Evolutionary conservation across 2,797 vertebrate genomes (phyloP), one percentile per base, ranked within the genome.

Genomic region (Acrossocheilus fasciatus): DNA sequence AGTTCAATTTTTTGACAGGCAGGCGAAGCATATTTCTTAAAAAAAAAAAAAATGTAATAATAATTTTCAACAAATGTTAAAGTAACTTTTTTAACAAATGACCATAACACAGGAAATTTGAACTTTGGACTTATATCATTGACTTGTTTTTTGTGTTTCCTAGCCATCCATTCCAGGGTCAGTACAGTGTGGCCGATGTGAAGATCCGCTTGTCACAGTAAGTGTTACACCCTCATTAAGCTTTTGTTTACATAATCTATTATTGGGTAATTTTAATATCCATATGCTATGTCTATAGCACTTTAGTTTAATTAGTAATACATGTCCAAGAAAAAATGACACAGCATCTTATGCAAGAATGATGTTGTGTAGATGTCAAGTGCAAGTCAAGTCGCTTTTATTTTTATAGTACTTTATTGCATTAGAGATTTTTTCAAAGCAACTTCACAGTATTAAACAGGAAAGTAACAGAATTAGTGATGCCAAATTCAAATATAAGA

Each of bases 111-210:
- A 54, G 30, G 12, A 57, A 76, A 57, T 8, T 6, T 5, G 0
- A 41, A 26, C 0, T 47, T 80, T 80, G 14, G 36, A 9, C 26
- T 50, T 14, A 34, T 7, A 77, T 54, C 20, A 43, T 4, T 91
- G 88, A 91, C 54, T 54, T 8, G 52, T 20, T 54, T 93, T 23
- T 80, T 81, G n/a, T 82, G 41, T 59, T 47, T 62, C 36, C 12
- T 73, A 99, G 98, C 82, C 98, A 99, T 84, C 98, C 98, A 4
- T 99, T 99, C 92, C 98, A 99, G 91, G 98, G 98, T 50, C 97
- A 99, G 90, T 99, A 99, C 93, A 98, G 97, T 0, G 98, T 99
- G 4, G 94, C 97, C 0, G 98, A 99, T 68, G 96, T 99, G 81
- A 99, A 98, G 88, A 94, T 99, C 75, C 95, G 98, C 81, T 95